Conservation (phyloP, 2,888 invertebrate species). For the Coenonympha glycerion region DNA sequence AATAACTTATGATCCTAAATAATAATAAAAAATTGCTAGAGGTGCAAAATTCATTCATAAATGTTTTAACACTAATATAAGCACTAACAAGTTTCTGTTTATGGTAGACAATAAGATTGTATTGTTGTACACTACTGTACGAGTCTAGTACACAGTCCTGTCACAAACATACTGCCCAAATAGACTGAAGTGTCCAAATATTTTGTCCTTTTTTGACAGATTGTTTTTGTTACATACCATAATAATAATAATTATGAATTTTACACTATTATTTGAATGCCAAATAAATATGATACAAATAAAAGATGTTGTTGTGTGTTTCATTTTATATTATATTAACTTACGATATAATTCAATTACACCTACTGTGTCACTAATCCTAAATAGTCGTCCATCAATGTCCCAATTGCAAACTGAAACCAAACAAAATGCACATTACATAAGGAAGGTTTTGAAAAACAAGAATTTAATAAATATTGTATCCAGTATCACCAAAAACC, state of each 20-base stretch:
- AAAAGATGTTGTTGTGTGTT: slow-evolving; percentile 31
- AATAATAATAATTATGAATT: slow-evolving; percentile 66
- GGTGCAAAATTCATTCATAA: no score
- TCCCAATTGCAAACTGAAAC: slow-evolving; percentile 97
- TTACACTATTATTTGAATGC: slow-evolving; percentile 71
- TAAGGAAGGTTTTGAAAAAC: no score
- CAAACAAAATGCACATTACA: no score
- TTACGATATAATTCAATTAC: slow-evolving; percentile 3
- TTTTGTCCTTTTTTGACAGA: slow-evolving; percentile 59
- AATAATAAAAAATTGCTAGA: no score
- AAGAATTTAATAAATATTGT: no score
- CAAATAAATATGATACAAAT: slow-evolving; percentile 62
- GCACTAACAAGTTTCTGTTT: neutral
- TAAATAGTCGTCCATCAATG: slow-evolving; percentile 98
- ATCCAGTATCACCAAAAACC: no score
- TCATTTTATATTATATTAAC: slow-evolving; percentile 31
- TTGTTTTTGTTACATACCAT: slow-evolving; percentile 70
- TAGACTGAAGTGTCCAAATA: slow-evolving; percentile 75
- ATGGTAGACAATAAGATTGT: neutral
- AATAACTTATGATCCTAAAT: no score
- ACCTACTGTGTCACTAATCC: slow-evolving; percentile 80
- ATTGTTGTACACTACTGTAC: slow-evolving; percentile 20
- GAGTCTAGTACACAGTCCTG: slow-evolving; percentile 22
- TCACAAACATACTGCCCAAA: slow-evolving; percentile 56
- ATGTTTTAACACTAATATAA: no score